Evolutionary conservation across 2,797 vertebrate genomes (phyloP), one percentile per base, ranked within the genome.

Genomic region (Aplochiton taeniatus): DNA sequence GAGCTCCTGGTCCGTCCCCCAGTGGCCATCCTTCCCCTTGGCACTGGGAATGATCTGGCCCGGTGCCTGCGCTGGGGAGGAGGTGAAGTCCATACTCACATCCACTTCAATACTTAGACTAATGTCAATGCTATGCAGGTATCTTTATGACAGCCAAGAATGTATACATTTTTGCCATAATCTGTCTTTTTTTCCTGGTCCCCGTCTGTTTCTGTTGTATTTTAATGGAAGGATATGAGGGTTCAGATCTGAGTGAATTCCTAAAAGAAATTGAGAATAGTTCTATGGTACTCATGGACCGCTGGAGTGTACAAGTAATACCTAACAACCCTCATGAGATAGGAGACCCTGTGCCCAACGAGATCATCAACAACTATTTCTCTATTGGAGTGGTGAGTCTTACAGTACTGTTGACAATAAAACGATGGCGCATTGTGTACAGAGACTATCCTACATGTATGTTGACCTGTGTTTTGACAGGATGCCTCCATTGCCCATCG

Each of bases 291-390:
- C 71, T 69, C 58, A 87, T 98, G 92, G 96, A 98, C 81, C 94
- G 96, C 51, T 98, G 96, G 96, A 93, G 85, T 48, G 75, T 98
- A 70, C 86, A 90, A 82, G 95, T 98, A 83, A 92, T 91, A 55
- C 90, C 93, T 0, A 85, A 92, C 0, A 87, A 94, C 77, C 90
- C 88, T 1, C 70, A 87, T 55, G 95, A 94, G 64, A 84, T 80
- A 43, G 94, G 95, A 62, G 96, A 98, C 77, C 94, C 94, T 0
- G 95, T 97, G 10, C 96, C 96, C 59, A 93, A 95, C 4, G 92
- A 95, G 46, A 98, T 98, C 83, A 95, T 98, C 87, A 98, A 98
- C 87, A 98, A 97, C 91, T 98, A 98, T 84, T 98, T 98, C 89
- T 98, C 96, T 74, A 91, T 98, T 7, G 96, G 96, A 72, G 96